Evolutionary conservation across 2,797 vertebrate genomes (phyloP).

Genomic region (Trachops cirrhosus): DNA sequence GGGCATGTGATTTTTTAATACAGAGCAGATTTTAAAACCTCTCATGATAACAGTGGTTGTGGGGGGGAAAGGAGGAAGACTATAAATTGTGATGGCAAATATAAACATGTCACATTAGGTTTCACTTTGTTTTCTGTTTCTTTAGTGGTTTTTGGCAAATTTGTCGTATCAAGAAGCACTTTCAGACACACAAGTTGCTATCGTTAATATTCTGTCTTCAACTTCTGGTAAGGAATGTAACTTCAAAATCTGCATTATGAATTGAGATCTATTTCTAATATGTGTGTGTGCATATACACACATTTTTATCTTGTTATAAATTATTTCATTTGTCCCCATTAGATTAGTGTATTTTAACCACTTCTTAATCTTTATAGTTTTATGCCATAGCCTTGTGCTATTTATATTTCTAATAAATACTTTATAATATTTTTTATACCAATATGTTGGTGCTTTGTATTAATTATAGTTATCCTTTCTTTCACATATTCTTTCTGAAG

Average conservation of each 20-base stretch:
- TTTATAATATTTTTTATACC: background rate
- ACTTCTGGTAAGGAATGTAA: slow-evolving; percentile 91
- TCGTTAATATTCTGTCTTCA: slow-evolving; percentile 96
- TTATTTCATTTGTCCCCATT: slow-evolving; percentile 9
- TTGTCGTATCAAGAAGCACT: slow-evolving; percentile 97
- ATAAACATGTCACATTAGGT: background rate
- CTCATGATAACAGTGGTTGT: background rate
- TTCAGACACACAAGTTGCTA: slow-evolving; percentile 94
- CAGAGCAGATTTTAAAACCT: slow-evolving; percentile 24
- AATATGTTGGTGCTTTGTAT: background rate
- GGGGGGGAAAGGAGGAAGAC: background rate
- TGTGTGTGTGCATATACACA: background rate
- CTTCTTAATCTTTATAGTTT: slow-evolving; percentile 13
- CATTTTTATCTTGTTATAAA: slow-evolving; percentile 18
- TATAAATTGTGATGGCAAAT: slow-evolving; percentile 13
- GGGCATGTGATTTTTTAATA: background rate
- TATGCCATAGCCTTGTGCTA: background rate
- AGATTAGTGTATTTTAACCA: background rate
- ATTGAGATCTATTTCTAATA: background rate
- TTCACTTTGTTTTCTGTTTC: slow-evolving; percentile 69
- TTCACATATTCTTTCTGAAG: slow-evolving; percentile 11
- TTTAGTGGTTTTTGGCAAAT: slow-evolving; percentile 97
- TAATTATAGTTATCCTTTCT: slow-evolving; percentile 5
- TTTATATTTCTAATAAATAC: slow-evolving; percentile 6
- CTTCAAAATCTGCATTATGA: slow-evolving; percentile 25